These are phyloP conservation scores for Philaenus spumarius DNA, from an alignment of 1,140 invertebrate species.

Conservation along the genomic window DNA sequence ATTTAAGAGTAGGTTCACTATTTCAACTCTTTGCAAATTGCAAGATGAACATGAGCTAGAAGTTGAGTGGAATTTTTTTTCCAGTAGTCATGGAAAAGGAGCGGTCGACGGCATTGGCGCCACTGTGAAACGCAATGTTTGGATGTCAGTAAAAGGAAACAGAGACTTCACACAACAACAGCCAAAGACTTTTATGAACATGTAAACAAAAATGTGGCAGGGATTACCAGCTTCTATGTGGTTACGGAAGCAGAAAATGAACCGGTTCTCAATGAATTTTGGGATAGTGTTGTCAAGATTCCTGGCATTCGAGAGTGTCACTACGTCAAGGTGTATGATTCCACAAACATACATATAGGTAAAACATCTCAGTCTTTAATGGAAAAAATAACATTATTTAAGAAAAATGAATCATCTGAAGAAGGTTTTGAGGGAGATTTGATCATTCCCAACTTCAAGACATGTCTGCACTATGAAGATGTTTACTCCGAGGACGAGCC, in stretches of 20 bases:
- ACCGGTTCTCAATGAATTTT: neutral
- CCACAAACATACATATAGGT: no score
- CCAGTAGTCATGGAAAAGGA: conserved; percentile 35
- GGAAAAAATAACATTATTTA: neutral
- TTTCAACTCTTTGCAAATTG: neutral
- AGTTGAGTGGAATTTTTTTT: conserved; percentile 32
- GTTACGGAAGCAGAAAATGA: neutral
- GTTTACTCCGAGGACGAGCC: no score
- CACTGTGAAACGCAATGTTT: conserved; percentile 29
- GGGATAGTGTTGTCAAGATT: no score
- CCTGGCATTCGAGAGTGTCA: no score
- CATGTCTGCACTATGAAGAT: no score
- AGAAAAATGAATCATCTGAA: no score
- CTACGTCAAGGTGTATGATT: neutral
- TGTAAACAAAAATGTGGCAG: neutral
- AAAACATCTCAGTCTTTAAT: neutral
- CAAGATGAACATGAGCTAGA: neutral
- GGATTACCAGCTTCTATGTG: conserved; percentile 2
- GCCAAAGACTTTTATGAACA: neutral
- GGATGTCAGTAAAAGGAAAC: conserved; percentile 5
- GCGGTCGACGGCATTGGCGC: conserved; percentile 34
- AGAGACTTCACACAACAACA: neutral
- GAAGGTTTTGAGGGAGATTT: no score
- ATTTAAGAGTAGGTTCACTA: neutral
- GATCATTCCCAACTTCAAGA: no score